phyloP scores from a whole-genome alignment of 2,797 vertebrate genomes.

The Phyllotis vaccarum region DNA sequence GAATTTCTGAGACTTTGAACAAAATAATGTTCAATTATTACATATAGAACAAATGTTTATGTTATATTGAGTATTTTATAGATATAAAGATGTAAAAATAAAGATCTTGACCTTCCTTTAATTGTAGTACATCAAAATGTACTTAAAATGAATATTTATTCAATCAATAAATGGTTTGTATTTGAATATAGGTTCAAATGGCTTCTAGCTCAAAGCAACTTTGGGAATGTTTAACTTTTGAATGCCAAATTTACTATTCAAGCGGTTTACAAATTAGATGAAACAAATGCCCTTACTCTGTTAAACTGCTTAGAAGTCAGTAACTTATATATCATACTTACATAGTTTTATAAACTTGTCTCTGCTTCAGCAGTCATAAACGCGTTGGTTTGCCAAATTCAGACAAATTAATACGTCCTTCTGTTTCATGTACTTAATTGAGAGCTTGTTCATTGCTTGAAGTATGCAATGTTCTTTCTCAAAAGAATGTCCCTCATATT shows the following conservation, averaged over 20 bases:
- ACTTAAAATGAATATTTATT: background rate
- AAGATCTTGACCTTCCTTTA: background rate
- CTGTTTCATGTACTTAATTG: background rate
- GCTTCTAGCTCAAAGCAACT: background rate
- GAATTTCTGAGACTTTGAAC: background rate
- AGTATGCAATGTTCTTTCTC: background rate
- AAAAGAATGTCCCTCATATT: background rate
- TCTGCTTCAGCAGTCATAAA: background rate
- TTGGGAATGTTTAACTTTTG: background rate
- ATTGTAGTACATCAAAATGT: background rate
- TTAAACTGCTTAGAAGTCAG: background rate
- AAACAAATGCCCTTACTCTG: background rate
- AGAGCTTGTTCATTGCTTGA: background rate
- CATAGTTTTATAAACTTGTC: background rate
- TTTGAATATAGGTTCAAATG: constrained; percentile 18
- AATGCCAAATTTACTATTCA: background rate
- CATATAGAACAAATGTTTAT: background rate
- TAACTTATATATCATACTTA: background rate
- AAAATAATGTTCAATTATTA: background rate
- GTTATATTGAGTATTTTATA: constrained; percentile 8
- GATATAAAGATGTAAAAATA: background rate
- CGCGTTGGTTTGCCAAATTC: background rate
- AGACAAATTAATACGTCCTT: background rate
- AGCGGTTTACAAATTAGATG: background rate
- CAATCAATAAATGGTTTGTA: background rate